Base-by-base conservation (phyloP, 2,888 invertebrate species). In the Steromphala cineraria region DNA sequence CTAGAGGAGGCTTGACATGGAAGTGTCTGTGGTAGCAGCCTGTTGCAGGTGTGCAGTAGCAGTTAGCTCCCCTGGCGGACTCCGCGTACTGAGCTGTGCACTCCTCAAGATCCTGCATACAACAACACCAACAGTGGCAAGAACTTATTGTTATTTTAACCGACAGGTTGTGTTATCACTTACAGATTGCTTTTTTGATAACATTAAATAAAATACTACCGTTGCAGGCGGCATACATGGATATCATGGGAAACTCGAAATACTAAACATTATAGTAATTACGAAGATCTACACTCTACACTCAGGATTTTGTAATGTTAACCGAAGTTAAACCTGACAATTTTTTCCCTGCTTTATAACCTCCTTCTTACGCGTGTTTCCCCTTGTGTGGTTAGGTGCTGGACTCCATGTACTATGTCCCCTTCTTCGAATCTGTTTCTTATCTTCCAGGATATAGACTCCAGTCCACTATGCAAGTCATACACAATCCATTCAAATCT, bases 1-100 rank as follows among this genome's bases (percentile, higher is more conserved):
- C 79, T 7, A 79, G 24, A 17, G 17, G 52, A 1, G 79, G 79
- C 75, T 83, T 85, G 0, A 87, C 82, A 55, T 84, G 82, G 55
- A 86, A 89, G 82, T 87, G 86, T 67, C 80, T 76, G 62, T 89
- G 88, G 67, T 80, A 88, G 67, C 87, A 88, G 28, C 87, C 88
- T 46, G 77, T 78, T 62, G 82, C 82, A 17, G 87, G 87, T 17
- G 88, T 86, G 71, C 86, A 87, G 78, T 89, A 88, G 80, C 89
- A 89, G 52, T 85, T 80, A 2, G 83, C 53, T 56, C 87, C 88
- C 19, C 86, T 55, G 8, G 84, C 62, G 75, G 84, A 80, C 21
- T 56, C 75, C 3, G 53, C 77, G 31, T 85, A 86, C 5, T 75
- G 77, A 1, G 8, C 15, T 55, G 87, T 46, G 52, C 88, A 88